Evolutionary conservation across 2,113 vertebrate species (phyloP).

Genomic region (Pteruthius melanotis): DNA sequence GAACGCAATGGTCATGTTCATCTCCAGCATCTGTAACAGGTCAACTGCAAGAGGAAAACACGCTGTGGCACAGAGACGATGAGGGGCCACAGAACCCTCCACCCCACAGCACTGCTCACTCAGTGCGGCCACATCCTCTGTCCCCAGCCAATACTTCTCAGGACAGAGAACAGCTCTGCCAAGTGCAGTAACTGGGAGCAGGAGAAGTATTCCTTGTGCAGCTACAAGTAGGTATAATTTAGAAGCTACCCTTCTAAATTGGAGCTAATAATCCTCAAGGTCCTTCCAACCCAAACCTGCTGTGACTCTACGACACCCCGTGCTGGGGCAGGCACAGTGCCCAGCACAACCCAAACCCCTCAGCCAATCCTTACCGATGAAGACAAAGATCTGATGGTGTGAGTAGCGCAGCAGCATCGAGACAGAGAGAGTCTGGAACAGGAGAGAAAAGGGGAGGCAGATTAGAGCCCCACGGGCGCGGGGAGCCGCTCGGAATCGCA

Average conservation of each 20-base stretch:
- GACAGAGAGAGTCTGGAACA: constrained; percentile 88
- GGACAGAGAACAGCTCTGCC: background rate
- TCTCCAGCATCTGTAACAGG: constrained; percentile 97
- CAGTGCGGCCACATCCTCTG: background rate
- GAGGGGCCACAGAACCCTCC: background rate
- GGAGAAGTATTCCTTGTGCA: background rate
- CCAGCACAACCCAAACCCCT: background rate
- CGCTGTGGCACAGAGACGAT: accelerated
- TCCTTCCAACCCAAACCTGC: background rate
- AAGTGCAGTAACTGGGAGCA: accelerated
- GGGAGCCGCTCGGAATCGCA: background rate
- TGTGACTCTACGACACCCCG: accelerated
- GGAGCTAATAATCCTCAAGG: background rate
- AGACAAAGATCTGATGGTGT: constrained; percentile 98
- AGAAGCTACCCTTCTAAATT: background rate
- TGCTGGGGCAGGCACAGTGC: background rate
- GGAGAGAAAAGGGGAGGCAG: background rate
- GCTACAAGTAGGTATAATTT: background rate
- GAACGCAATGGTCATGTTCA: constrained; percentile 99
- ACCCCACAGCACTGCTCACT: accelerated
- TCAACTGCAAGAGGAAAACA: constrained; percentile 81
- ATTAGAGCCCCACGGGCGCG: background rate
- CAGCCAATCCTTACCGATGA: constrained; percentile 84
- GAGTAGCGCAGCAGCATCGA: constrained; percentile 97
- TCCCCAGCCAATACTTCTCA: accelerated